These are phyloP conservation scores for Amphimallon solstitiale DNA, from an alignment of 2,888 invertebrate species.

Conservation along the genomic window DNA sequence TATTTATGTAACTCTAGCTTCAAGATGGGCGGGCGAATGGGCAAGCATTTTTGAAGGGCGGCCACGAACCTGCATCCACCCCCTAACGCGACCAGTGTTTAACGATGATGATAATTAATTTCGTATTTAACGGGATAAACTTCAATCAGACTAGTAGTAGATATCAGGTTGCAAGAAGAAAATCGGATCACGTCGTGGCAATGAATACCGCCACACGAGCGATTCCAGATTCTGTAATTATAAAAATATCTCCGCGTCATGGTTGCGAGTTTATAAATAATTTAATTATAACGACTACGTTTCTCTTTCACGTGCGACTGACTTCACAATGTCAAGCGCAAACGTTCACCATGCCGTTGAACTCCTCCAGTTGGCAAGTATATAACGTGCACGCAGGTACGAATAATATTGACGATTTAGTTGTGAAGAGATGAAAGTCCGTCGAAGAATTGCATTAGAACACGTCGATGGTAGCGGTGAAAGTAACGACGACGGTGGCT, in stretches of 20 bases:
- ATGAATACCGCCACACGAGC: background rate
- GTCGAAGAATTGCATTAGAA: constrained; percentile 17
- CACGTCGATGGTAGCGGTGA: constrained; percentile 20
- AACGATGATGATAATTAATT: too few species aligned
- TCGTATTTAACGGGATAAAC: too few species aligned
- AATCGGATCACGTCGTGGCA: background rate
- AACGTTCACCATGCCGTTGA: constrained; percentile 45
- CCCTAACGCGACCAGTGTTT: too few species aligned
- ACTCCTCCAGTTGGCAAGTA: constrained; percentile 42
- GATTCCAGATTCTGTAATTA: constrained; percentile 17
- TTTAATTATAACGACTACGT: constrained; percentile 35
- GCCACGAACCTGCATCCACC: too few species aligned
- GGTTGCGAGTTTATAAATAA: constrained; percentile 24
- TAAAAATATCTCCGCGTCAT: constrained; percentile 21
- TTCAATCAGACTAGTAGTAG: too few species aligned
- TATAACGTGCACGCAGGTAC: too few species aligned
- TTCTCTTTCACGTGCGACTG: constrained; percentile 48
- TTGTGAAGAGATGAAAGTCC: constrained; percentile 27
- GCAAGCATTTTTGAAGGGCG: too few species aligned
- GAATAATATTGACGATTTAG: background rate
- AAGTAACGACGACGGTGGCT: constrained; percentile 24
- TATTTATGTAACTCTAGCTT: too few species aligned
- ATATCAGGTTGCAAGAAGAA: too few species aligned
- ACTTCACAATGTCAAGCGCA: constrained; percentile 50
- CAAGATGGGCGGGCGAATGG: too few species aligned